A percentile compares a stretch with the other conserved stretches of the same genome.
phyloP scores from a whole-genome alignment of 2,888 invertebrate genomes.

The Aricia artaxerxes region DNA sequence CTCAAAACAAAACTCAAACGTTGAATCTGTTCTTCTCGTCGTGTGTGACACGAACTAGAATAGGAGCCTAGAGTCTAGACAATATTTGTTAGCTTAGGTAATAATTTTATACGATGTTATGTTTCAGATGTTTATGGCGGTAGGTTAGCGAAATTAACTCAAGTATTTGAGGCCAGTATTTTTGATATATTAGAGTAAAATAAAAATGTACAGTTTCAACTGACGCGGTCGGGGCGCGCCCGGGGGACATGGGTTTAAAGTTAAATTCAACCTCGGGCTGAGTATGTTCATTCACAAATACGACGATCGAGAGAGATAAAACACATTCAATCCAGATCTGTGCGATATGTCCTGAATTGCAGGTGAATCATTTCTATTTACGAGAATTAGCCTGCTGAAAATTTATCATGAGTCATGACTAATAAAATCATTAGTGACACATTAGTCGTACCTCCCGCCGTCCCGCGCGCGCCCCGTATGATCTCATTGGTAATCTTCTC shows the following conservation, averaged over 20 bases:
- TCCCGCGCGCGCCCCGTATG: constrained; percentile 44
- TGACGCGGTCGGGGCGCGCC: background rate
- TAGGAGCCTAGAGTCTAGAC: too few relatives aligned
- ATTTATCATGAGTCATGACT: too few relatives aligned
- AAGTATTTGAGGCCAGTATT: constrained; percentile 67
- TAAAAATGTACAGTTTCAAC: constrained; percentile 27
- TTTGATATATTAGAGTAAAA: constrained; percentile 55
- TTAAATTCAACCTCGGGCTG: too few relatives aligned
- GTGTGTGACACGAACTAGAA: background rate
- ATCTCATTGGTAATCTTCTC: constrained; percentile 60
- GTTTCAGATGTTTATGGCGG: constrained; percentile 40
- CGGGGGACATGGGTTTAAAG: background rate
- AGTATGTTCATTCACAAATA: too few relatives aligned
- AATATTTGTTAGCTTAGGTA: constrained; percentile 23
- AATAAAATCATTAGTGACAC: too few relatives aligned
- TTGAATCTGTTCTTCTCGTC: background rate
- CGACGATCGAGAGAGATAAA: too few relatives aligned
- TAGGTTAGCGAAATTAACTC: constrained; percentile 36
- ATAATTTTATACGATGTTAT: constrained; percentile 33
- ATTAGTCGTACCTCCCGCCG: background rate
- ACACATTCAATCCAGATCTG: too few relatives aligned
- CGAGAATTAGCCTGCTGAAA: too few relatives aligned
- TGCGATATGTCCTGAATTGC: too few relatives aligned
- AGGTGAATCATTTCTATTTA: too few relatives aligned
- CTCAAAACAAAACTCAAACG: too few relatives aligned